Percentiles rank a stretch among this genome's conserved stretches.
These are phyloP conservation scores for Bombycilla garrulus DNA, from an alignment of 2,113 vertebrate genomes.

Conservation along the genomic window DNA sequence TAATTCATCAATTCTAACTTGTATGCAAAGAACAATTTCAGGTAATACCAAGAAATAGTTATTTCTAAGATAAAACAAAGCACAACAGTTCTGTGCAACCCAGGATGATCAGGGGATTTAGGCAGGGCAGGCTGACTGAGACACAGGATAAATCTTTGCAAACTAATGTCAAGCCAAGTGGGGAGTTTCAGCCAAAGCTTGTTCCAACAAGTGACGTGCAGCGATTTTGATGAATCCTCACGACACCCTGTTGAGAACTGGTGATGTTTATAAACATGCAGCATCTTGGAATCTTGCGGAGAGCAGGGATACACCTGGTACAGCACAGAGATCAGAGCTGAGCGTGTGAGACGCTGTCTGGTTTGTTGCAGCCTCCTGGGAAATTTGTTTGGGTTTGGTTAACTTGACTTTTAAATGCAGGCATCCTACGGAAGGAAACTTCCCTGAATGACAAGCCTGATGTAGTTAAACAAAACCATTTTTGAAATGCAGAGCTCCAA, in stretches of 20 bases:
- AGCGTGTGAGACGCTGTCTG: background rate
- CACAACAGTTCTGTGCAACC: background rate
- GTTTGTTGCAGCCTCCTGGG: slow-evolving; percentile 11
- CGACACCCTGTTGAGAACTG: background rate
- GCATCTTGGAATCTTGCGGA: background rate
- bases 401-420: slow-evolving; percentile 36
- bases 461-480: slow-evolving; percentile 39
- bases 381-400: slow-evolving; percentile 56
- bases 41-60: background rate
- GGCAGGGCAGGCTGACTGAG: background rate
- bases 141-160: background rate
- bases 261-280: background rate
- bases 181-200: background rate
- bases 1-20: background rate
- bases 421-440: slow-evolving; percentile 38
- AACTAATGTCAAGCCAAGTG: background rate
- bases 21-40: background rate
- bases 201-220: background rate
- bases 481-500: slow-evolving; percentile 13
- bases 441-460: slow-evolving; percentile 29
- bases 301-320: background rate
- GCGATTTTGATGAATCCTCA: background rate
- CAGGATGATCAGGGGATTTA: background rate
- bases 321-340: background rate
- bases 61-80: background rate